Conservation (phyloP, 2,888 invertebrate species). For the Ophonus ardosiacus region DNA sequence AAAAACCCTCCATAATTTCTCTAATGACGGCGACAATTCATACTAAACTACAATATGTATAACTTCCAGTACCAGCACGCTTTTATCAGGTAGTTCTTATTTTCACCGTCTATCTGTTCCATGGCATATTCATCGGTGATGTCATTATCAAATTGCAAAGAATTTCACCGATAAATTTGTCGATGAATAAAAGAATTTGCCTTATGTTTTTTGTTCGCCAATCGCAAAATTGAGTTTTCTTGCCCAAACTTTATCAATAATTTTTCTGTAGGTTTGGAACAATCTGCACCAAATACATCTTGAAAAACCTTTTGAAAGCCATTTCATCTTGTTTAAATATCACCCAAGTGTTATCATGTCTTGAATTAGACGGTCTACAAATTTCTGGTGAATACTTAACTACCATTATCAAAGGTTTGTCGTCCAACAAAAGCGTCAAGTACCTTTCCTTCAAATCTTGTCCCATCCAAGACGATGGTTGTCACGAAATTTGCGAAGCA, state of each 20-base stretch:
- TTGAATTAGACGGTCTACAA: conserved; percentile 86
- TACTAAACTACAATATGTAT: too few species aligned
- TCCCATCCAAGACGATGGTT: conserved; percentile 84
- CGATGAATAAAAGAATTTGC: too few species aligned
- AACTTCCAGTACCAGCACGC: too few species aligned
- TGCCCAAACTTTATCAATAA: neutral
- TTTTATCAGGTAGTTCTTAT: too few species aligned
- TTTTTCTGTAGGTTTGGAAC: conserved; percentile 68
- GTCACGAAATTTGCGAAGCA: conserved; percentile 83
- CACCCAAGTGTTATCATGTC: conserved; percentile 80
- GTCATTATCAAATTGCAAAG: too few species aligned
- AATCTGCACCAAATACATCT: conserved; percentile 84
- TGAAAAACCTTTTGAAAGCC: conserved; percentile 82
- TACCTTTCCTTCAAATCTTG: conserved; percentile 84
- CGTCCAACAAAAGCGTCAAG: conserved; percentile 81
- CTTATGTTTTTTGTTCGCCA: neutral
- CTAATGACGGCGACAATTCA: too few species aligned
- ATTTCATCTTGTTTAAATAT: conserved; percentile 81
- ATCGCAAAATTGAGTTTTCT: too few species aligned
- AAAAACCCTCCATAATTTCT: too few species aligned
- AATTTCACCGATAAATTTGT: too few species aligned
- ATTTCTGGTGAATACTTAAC: conserved; percentile 82
- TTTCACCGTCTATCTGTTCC: too few species aligned
- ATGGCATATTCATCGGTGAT: too few species aligned
- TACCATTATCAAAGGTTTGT: conserved; percentile 77